A percentile compares a stretch with the other conserved stretches of the same genome.
Conservation (phyloP, 2,797 vertebrate genomes). For the Clarias fuscus region DNA sequence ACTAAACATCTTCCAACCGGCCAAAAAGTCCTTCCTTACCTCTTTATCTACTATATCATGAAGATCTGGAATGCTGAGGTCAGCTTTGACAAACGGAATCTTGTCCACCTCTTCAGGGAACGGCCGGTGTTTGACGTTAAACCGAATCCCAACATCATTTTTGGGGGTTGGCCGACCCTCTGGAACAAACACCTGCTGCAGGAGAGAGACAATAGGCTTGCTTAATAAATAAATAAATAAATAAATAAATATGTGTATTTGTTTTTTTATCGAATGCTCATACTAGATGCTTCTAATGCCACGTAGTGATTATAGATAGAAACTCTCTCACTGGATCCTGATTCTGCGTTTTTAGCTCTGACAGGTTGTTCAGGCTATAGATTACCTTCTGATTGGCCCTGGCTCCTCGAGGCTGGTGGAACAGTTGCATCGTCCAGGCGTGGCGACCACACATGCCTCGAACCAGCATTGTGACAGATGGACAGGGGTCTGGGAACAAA, state of each 20-base stretch:
- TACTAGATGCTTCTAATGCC: not conserved
- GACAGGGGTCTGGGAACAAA: slow-evolving; percentile 78
- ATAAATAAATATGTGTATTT: not conserved
- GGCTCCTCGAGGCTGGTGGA: slow-evolving; percentile 85
- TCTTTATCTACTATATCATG: slow-evolving; percentile 82
- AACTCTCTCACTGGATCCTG: not conserved
- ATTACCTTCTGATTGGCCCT: slow-evolving; percentile 86
- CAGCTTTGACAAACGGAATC: slow-evolving; percentile 87
- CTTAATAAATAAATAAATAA: not conserved
- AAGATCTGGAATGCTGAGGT: slow-evolving; percentile 87
- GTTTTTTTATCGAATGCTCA: not conserved
- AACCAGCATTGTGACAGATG: slow-evolving; percentile 86
- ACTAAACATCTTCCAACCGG: not conserved
- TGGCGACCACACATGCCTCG: slow-evolving; percentile 86
- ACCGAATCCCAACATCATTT: slow-evolving; percentile 80
- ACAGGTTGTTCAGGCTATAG: slow-evolving; percentile 19
- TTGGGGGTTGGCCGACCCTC: slow-evolving; percentile 75
- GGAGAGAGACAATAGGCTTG: not conserved
- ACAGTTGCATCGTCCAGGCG: slow-evolving; percentile 89
- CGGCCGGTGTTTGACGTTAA: slow-evolving; percentile 81
- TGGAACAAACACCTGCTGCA: slow-evolving; percentile 79
- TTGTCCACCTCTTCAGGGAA: slow-evolving; percentile 91
- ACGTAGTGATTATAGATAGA: not conserved
- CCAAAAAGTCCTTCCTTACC: slow-evolving; percentile 67
- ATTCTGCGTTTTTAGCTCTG: not conserved